phyloP scores from a whole-genome alignment of 2,888 invertebrate species.

The Candidula unifasciata region DNA sequence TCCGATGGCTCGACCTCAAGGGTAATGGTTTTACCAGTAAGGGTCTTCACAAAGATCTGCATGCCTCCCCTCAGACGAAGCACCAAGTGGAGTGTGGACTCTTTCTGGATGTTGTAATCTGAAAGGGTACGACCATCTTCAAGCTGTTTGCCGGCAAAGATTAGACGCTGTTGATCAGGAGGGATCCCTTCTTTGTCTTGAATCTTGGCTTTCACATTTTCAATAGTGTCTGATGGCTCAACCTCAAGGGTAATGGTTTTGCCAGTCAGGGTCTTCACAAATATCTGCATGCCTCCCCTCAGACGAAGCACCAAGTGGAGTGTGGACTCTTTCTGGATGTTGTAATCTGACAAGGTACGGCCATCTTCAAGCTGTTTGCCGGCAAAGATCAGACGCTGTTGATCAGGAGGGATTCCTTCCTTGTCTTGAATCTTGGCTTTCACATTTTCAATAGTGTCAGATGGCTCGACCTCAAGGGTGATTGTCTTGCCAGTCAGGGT shows the following conservation, averaged over 20 bases:
- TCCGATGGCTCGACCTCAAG: slow-evolving; percentile 73
- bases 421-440: slow-evolving; percentile 51
- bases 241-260: slow-evolving; percentile 70
- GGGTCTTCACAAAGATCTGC: slow-evolving; percentile 63
- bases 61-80: slow-evolving; percentile 72
- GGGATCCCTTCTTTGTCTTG: slow-evolving; percentile 75
- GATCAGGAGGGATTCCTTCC: slow-evolving; percentile 80
- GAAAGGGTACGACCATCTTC: slow-evolving; percentile 95
- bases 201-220: slow-evolving; percentile 87
- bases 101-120: slow-evolving; percentile 97
- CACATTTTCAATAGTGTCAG: slow-evolving; percentile 51
- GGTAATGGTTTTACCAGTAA: slow-evolving; percentile 59
- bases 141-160: slow-evolving; percentile 96
- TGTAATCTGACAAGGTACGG: slow-evolving; percentile 93
- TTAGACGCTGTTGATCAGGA: slow-evolving; percentile 90
- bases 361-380: slow-evolving; percentile 98
- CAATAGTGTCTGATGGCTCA: slow-evolving; percentile 93
- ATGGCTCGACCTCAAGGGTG: slow-evolving; percentile 52
- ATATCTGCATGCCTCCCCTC: slow-evolving; percentile 89
- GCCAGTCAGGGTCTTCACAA: slow-evolving; percentile 76
- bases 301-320: slow-evolving; percentile 93
- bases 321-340: slow-evolving; percentile 96
- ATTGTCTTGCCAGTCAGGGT: slow-evolving; percentile 54
- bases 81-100: slow-evolving; percentile 91
- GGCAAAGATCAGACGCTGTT: slow-evolving; percentile 93